Percentiles rank a stretch among this genome's conserved stretches.
Conservation (phyloP, 2,797 vertebrate genomes). For the Eulemur mongoz region DNA sequence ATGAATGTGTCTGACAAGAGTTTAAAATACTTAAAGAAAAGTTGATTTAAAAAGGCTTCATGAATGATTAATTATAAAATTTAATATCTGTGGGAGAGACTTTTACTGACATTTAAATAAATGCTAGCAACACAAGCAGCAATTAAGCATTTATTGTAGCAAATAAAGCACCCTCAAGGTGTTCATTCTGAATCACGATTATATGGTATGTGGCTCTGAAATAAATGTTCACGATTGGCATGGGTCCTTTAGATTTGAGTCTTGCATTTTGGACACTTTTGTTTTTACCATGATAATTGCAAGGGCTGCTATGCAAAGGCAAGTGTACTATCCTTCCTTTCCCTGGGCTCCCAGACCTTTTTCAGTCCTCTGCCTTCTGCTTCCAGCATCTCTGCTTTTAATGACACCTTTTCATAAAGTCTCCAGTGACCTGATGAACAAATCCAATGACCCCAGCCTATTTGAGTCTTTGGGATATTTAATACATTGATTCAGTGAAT, state of each 20-base stretch:
- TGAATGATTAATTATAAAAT: constrained; percentile 63
- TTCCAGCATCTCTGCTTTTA: constrained; percentile 3
- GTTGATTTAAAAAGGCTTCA: constrained; percentile 59
- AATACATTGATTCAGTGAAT: not conserved
- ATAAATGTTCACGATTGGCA: not conserved
- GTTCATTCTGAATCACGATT: not conserved
- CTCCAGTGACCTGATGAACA: not conserved
- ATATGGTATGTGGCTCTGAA: not conserved
- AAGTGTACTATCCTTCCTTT: not conserved
- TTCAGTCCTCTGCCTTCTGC: not conserved
- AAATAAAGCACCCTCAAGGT: not conserved
- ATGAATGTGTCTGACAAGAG: constrained; percentile 47
- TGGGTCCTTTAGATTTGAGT: not conserved
- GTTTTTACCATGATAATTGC: not conserved
- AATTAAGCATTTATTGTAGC: constrained; percentile 34
- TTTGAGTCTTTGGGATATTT: not conserved
- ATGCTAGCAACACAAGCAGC: constrained; percentile 46
- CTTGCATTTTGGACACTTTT: not conserved
- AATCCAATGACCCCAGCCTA: not conserved
- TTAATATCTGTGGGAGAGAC: constrained; percentile 27
- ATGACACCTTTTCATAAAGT: not conserved
- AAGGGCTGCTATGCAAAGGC: not conserved
- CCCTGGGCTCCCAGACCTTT: not conserved
- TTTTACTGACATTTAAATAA: constrained; percentile 67
- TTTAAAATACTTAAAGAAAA: constrained; percentile 55